Conservation (phyloP, 2,797 vertebrate species). For the Pangasius djambal region DNA sequence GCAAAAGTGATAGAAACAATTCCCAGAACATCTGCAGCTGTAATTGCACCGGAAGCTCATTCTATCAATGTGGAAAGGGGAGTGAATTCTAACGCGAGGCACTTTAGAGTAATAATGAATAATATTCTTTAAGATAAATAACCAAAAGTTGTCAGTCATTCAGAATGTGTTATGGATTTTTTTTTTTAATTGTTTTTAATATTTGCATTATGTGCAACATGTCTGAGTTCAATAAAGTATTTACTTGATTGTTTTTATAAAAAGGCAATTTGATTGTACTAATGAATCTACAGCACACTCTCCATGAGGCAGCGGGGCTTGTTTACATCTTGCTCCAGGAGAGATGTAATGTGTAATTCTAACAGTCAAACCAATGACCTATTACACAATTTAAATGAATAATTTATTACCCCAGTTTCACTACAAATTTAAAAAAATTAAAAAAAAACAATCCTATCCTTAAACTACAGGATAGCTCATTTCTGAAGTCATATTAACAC, state of each 20-base stretch:
- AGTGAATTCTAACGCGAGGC: background rate
- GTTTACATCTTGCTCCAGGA: constrained; percentile 15
- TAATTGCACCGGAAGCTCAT: background rate
- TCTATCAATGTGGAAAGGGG: background rate
- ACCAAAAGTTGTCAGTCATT: background rate
- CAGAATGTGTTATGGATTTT: background rate
- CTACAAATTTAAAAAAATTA: background rate
- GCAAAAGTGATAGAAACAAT: background rate
- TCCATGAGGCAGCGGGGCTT: background rate
- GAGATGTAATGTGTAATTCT: background rate
- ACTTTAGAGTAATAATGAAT: background rate
- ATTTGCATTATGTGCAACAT: background rate
- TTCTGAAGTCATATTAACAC: constrained; percentile 1
- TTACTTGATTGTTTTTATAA: background rate
- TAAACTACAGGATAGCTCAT: background rate
- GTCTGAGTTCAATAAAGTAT: background rate
- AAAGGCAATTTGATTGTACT: background rate
- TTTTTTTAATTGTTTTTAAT: background rate
- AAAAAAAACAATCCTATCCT: background rate
- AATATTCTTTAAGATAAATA: background rate
- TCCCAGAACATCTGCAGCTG: background rate
- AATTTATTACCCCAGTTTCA: background rate
- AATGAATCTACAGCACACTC: constrained; percentile 7
- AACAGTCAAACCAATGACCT: background rate
- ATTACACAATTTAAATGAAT: constrained; percentile 5